Evolutionary conservation across 1,140 invertebrate genomes (phyloP).

Genomic region (Leptonema lineaticorne): DNA sequence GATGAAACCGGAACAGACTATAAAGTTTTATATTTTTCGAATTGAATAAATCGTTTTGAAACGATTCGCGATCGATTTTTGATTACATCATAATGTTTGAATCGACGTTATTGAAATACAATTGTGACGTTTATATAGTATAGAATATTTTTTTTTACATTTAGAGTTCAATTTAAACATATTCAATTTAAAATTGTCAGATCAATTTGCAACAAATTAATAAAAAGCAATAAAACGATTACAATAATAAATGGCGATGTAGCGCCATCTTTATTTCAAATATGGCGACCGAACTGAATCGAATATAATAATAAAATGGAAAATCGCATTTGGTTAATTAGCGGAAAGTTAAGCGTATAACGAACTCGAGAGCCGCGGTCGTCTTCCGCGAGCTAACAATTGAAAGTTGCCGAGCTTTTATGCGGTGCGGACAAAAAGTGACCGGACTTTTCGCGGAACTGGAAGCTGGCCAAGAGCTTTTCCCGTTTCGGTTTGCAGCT

Average conservation of each 20-base stretch:
- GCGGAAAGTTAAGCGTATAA: too few relatives aligned
- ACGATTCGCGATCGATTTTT: background rate
- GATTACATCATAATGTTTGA: too few relatives aligned
- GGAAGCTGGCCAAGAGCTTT: background rate
- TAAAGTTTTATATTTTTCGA: background rate
- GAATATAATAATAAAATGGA: too few relatives aligned
- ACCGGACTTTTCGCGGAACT: background rate
- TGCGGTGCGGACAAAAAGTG: background rate
- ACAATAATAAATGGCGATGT: background rate
- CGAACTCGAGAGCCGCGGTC: slow-evolving; percentile 4
- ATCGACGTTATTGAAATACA: too few relatives aligned
- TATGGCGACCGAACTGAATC: too few relatives aligned
- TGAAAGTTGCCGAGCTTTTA: slow-evolving; percentile 21
- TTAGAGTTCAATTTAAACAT: too few relatives aligned
- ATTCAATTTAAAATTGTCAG: too few relatives aligned
- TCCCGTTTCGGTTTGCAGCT: background rate
- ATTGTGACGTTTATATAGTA: too few relatives aligned
- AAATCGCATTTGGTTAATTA: too few relatives aligned
- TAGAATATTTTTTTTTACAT: too few relatives aligned
- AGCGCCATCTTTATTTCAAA: background rate
- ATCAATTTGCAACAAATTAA: background rate
- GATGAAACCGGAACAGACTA: background rate
- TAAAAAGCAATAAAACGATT: background rate
- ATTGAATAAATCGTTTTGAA: background rate
- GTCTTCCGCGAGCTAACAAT: slow-evolving; percentile 25